Conservation (phyloP, 2,888 invertebrate genomes). For the Mythimna impura region DNA sequence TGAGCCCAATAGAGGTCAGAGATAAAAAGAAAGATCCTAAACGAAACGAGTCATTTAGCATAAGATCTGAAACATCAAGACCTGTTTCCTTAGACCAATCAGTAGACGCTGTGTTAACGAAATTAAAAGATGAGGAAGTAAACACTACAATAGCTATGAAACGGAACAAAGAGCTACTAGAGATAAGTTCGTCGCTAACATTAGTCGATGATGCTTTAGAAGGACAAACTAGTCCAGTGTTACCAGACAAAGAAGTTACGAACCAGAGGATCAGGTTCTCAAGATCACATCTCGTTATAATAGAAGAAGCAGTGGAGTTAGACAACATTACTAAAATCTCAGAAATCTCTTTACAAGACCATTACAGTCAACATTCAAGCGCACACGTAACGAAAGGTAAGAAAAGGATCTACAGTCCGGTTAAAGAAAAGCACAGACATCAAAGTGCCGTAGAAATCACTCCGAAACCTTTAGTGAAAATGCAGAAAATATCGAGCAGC, state of each 20-base stretch:
- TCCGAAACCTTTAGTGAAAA: constrained; percentile 79
- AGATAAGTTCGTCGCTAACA: constrained; percentile 79
- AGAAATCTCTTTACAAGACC: background rate
- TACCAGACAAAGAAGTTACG: background rate
- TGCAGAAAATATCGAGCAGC: constrained; percentile 76
- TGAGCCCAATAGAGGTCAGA: background rate
- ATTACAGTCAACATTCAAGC: background rate
- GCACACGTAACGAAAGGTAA: constrained; percentile 61
- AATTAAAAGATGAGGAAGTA: constrained; percentile 72
- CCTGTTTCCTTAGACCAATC: constrained; percentile 68
- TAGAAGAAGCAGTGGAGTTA: constrained; percentile 50
- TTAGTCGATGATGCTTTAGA: constrained; percentile 78
- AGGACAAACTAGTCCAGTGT: constrained; percentile 19
- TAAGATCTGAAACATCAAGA: constrained; percentile 62
- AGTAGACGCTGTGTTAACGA: constrained; percentile 57
- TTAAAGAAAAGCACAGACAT: constrained; percentile 54
- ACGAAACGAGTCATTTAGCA: constrained; percentile 44
- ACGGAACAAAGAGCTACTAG: constrained; percentile 76
- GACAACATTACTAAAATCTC: constrained; percentile 1
- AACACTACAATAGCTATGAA: constrained; percentile 84
- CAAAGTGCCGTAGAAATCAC: constrained; percentile 70
- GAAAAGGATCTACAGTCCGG: constrained; percentile 77
- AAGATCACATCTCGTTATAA: constrained; percentile 65
- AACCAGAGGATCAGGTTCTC: constrained; percentile 2
- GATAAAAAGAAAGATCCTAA: background rate